phyloP scores from a whole-genome alignment of 37 sponge, comb jelly and placozoan species.

The Chondrosia reniformis region DNA sequence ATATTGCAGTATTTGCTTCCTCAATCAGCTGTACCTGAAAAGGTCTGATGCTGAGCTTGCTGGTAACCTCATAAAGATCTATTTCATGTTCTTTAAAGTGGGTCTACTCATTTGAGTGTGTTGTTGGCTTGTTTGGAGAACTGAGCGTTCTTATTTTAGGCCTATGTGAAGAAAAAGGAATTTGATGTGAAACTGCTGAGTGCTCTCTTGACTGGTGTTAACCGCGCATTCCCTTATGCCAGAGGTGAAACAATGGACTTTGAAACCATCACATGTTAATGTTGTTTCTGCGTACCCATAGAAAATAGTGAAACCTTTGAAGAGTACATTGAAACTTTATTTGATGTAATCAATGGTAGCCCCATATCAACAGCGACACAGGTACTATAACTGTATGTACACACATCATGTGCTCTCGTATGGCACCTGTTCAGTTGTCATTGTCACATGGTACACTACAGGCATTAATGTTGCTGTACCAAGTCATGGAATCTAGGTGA shows the following conservation, averaged over 20 bases:
- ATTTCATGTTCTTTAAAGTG: constrained; percentile 92
- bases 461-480: constrained; percentile 93
- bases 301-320: constrained; percentile 75
- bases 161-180: constrained; percentile 43
- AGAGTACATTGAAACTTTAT: constrained; percentile 87
- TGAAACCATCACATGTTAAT: background rate
- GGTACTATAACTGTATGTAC: constrained; percentile 6
- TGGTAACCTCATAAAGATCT: constrained; percentile 62
- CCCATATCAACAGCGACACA: constrained; percentile 84
- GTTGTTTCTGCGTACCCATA: constrained; percentile 11
- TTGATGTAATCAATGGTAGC: constrained; percentile 80
- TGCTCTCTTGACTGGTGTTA: constrained; percentile 88
- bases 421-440: background rate
- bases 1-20: constrained; percentile 88
- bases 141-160: constrained; percentile 25
- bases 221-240: constrained; percentile 91
- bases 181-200: constrained; percentile 87
- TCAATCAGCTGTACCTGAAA: constrained; percentile 82
- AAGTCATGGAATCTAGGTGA: constrained; percentile 83
- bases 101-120: background rate
- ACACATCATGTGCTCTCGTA: background rate
- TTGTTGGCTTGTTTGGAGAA: background rate
- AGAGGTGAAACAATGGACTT: constrained; percentile 39
- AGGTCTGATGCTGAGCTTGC: constrained; percentile 58
- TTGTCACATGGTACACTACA: too few species aligned